phyloP scores from a whole-genome alignment of 2,797 vertebrate genomes.

The Crocidura indochinensis region DNA sequence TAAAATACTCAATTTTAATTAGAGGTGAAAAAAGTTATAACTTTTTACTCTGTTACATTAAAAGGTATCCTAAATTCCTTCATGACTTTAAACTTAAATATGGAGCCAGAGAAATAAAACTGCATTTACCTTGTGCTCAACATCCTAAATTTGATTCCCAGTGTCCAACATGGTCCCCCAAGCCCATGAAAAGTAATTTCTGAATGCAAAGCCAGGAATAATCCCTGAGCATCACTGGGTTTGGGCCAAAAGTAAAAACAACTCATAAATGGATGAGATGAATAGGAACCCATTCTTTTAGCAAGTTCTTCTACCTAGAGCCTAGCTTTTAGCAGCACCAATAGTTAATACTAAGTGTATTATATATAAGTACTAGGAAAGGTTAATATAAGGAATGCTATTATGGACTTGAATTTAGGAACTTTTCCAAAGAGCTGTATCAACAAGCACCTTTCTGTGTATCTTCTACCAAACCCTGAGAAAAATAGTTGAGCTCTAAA shows the following conservation, averaged over 20 bases:
- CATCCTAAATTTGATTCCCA: too few relatives aligned
- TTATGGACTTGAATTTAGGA: too few relatives aligned
- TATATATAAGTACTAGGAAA: background rate
- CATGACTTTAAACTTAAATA: slow-evolving; percentile 13
- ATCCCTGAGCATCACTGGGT: too few relatives aligned
- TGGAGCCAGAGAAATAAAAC: background rate
- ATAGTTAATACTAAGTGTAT: too few relatives aligned
- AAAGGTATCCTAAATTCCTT: slow-evolving; percentile 4
- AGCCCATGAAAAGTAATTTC: too few relatives aligned
- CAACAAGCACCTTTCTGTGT: background rate
- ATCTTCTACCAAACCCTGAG: background rate
- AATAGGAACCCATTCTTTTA: slow-evolving; percentile 13
- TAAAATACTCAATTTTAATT: slow-evolving; percentile 48
- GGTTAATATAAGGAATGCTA: too few relatives aligned
- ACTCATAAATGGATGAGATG: background rate
- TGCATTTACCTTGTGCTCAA: too few relatives aligned
- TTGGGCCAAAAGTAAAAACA: too few relatives aligned
- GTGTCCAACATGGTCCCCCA: too few relatives aligned
- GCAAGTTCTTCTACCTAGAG: background rate
- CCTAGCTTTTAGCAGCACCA: background rate
- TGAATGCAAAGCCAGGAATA: too few relatives aligned
- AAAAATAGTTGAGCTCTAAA: background rate
- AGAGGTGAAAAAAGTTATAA: slow-evolving; percentile 20
- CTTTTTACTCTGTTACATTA: slow-evolving; percentile 23
- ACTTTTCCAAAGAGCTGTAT: background rate